Evolutionary conservation across 2,113 vertebrate genomes (phyloP), one percentile per base, ranked within the genome.

Genomic region (Strix aluco): DNA sequence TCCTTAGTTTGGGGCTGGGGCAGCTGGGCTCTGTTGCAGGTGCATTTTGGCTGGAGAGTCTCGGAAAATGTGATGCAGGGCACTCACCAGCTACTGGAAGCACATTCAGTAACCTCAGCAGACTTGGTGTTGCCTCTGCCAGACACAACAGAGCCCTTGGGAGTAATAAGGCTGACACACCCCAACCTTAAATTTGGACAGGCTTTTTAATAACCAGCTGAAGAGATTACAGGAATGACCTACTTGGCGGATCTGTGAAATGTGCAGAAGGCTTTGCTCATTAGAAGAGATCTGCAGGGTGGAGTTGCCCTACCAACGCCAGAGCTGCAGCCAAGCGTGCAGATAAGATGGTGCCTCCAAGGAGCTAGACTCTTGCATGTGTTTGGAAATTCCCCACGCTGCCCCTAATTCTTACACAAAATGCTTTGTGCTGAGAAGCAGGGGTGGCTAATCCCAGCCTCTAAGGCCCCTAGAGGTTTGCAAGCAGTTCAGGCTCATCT

Each of bases 191-290:
- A 96, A 96, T 91, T 97, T 96, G 92, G 91, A 91, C 82, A 91
- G 84, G 89, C 90, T 90, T 96, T 97, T 96, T 96, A 97, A 96
- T 96, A 94, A 57, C 84, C 81, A 85, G 73, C 34, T 97, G 91
- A 97, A 86, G 67, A 93, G 95, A 96, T 97, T 97, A 97, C 59
- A 73, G 84, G 77, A 92, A 82, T 95, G 96, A 97, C 96, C 96
- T 96, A 97, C 57, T 97, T 97, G 88, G 71, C 3, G 5, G 83
- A 54, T 81, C 91, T 85, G 75, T 42, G 38, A 89, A 95, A 82
- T 40, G 57, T 95, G 81, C 80, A 92, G 89, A 92, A 92, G 92
- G 88, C 59, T 96, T 73, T 94, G 72, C 91, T 97, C 81, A 40
- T 93, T 70, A 94, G 66, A 29, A 81, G 69, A 89, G 26, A 57